Conservation (phyloP, 1,140 invertebrate genomes). For the Pseudomyrmex gracilis region DNA sequence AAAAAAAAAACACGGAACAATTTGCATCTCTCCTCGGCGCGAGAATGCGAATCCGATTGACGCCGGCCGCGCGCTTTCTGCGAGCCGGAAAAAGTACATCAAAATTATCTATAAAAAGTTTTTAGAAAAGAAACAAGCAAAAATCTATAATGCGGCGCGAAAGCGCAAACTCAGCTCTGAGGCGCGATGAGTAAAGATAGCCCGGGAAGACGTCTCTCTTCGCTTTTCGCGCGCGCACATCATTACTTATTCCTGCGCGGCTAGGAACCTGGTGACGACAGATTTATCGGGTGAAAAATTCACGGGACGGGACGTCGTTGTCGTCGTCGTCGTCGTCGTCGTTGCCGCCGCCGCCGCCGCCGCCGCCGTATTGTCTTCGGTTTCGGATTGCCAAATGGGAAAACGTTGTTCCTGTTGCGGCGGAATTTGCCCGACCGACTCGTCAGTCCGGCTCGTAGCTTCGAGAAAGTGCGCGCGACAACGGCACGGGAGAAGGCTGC, state of each 20-base stretch:
- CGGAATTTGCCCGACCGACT: slow-evolving; percentile 65
- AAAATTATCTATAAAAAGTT: no score
- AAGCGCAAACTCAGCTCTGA: slow-evolving; percentile 22
- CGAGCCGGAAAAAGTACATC: no score
- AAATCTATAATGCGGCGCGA: slow-evolving; percentile 19
- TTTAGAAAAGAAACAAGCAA: neutral
- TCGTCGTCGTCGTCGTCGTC: slow-evolving; percentile 43
- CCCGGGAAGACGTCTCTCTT: neutral
- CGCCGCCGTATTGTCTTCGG: slow-evolving; percentile 57
- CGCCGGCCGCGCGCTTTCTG: no score
- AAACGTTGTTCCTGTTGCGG: slow-evolving; percentile 78
- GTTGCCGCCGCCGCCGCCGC: slow-evolving; percentile 36
- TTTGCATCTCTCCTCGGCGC: no score
- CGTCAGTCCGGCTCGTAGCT: slow-evolving; percentile 67
- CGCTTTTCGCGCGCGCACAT: slow-evolving; percentile 2
- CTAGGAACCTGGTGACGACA: slow-evolving; percentile 58
- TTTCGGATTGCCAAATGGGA: slow-evolving; percentile 79
- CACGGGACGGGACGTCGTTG: slow-evolving; percentile 51
- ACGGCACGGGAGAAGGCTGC: slow-evolving; percentile 27
- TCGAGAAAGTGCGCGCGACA: slow-evolving; percentile 64
- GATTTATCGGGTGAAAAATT: slow-evolving; percentile 81
- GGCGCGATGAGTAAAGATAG: neutral
- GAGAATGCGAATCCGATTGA: no score
- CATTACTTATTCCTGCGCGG: slow-evolving; percentile 66
- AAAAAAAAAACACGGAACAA: no score